Base-by-base conservation (phyloP, 1,140 invertebrate genomes). In the Zaprionus camerounensis region DNA sequence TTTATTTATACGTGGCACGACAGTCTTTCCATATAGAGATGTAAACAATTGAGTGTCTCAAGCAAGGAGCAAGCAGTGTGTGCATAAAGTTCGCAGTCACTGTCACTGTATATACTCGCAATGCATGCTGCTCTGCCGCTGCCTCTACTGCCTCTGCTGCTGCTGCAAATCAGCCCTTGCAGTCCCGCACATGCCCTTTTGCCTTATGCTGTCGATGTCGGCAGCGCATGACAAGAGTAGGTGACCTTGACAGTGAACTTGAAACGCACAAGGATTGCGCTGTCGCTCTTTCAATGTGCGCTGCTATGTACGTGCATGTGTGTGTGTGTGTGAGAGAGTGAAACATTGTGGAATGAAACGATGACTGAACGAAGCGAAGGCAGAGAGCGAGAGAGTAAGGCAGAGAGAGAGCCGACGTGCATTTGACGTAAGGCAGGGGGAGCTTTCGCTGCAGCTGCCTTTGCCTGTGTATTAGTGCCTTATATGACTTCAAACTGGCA, bases 181-280 rank as follows among this genome's bases (percentile, higher is more conserved):
- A 67, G 34, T 55, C 74, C 64, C 41, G 26, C 56, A 17, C 20
- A 56, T 31, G 49, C 46, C 46, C 46, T 68, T 64, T 17, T n/a
- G 65, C 56, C 31, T 31, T 49, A 49, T 70, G 53, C 36, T 46
- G 55, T 68, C 67, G 74, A 15, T 41, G 38, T 41, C 15, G 38
- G 15, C 74, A 83, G 85, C 85, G 85, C 85, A 88, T 88, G 81
- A 44, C 81, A 80, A 90, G 82, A 88, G 88, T 85, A 84, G 85
- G 83, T 92, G 91, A 92, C 91, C 91, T 92, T 92, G 91, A 92
- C 91, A 92, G 91, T 92, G 91, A 92, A 92, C 91, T 92, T 92
- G 90, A 92, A 88, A 83, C 72, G 82, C 91, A 90, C 82, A 92
- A 92, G 87, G 91, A 92, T 92, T 85, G 79, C 72, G 55, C 56